Evolutionary conservation across 2,113 vertebrate genomes (phyloP).

Genomic region (Pristiophorus japonicus): DNA sequence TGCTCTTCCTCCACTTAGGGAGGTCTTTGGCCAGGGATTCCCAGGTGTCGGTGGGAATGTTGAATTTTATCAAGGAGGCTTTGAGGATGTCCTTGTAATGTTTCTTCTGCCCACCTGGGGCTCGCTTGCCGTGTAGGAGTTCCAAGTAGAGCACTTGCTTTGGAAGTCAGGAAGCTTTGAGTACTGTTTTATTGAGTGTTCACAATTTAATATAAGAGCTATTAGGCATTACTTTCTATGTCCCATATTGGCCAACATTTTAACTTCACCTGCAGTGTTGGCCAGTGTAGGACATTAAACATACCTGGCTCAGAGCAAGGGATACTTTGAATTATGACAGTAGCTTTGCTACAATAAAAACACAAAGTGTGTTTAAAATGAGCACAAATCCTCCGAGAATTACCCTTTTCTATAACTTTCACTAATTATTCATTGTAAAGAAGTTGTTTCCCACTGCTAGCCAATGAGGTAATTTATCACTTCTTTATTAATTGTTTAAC

Average conservation of each 20-base stretch:
- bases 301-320: neutral
- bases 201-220: neutral
- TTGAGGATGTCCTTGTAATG: too few species aligned
- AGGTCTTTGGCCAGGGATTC: too few species aligned
- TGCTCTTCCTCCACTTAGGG: too few species aligned
- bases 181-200: neutral
- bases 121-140: too few species aligned
- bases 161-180: too few species aligned
- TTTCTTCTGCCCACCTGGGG: too few species aligned
- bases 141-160: too few species aligned
- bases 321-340: neutral
- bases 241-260: neutral
- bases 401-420: neutral
- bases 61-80: too few species aligned
- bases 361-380: neutral
- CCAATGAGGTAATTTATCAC: neutral
- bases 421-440: slow-evolving; percentile 7
- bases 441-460: neutral
- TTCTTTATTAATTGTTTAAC: slow-evolving; percentile 12
- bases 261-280: neutral
- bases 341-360: neutral
- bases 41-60: too few species aligned
- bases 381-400: neutral
- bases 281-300: neutral
- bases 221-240: neutral